Evolutionary conservation across 2,888 invertebrate species (phyloP), one percentile per base, ranked within the genome.

Genomic region (Drosophila cognata): DNA sequence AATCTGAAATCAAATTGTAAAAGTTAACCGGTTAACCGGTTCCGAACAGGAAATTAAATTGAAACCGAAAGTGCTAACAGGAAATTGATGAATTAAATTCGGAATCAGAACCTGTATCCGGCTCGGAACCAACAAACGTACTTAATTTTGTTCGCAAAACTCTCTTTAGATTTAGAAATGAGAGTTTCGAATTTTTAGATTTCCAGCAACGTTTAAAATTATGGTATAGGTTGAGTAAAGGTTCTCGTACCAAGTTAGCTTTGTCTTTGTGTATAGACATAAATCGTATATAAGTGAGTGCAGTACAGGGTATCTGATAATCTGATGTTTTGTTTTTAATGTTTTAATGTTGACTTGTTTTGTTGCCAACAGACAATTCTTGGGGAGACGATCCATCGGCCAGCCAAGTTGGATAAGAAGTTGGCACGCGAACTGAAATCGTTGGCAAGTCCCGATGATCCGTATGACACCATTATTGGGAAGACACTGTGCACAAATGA

Each of bases 401-500:
- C 97, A 4, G 96, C 98, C 0, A 95, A 96, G 90, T 93, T 99
- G 78, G 98, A 99, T 92, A 95, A 95, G 84, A 95, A 96, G 65
- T 93, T 99, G 82, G 95, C 95, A 21, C 94, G 96, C 41, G 98
- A 98, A 89, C 93, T 99, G 59, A 96, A 96, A 89, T 95, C 95
- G 0, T 93, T 98, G 70, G 95, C 96, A 0, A 95, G 96, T 85
- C 43, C 72, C 33, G 96, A 96, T 85, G 97, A 97, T 91, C 97
- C 97, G 0, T 98, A 97, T 92, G 96, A 97, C 62, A 97, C 97
- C 0, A 95, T 98, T 46, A 95, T 95, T 58, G 99, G 99, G 55
- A 98, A 97, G 92, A 99, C 99, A 0, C 96, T 99, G 95, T 99
- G 99, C 94, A 97, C 99, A 13, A 96, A 98, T 91, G 99, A 99